Evolutionary conservation across 2,888 invertebrate genomes (phyloP), one percentile per base, ranked within the genome.

Genomic region (Marasmarcha lunaedactyla): DNA sequence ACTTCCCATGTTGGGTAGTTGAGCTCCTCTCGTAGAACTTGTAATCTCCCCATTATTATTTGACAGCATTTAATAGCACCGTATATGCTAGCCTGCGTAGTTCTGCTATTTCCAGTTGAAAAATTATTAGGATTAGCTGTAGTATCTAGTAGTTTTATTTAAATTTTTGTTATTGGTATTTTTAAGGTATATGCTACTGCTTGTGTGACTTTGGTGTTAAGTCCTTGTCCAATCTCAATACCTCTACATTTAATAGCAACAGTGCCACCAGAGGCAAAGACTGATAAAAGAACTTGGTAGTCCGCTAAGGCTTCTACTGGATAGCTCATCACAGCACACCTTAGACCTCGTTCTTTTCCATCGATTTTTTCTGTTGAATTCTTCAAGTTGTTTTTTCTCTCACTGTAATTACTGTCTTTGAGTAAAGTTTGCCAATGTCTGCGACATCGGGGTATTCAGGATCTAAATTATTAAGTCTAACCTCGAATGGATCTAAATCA

Each of bases 291-390:
- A 0, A 88, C 86, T 37, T 87, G 78, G 44, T 71, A 88, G 37
- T 86, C 85, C 0, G 86, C 78, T 15, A 71, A 60, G 25, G 83
- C 62, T 0, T 66, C 51, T 1, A 89, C 70, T 0, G 86, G 86
- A 73, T 89, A 94, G 50, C 86, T 87, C 86, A 93, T 87, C 2
- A 91, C 86, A 7, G 89, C 79, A 4, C 93, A 56, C 10, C 88
- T 76, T 1, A 92, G 65, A 0, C 91, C 95, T 27, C 87, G 86
- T 61, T 95, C n/a, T 95, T 52, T 87, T 91, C 94, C 94, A 95
- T 15, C 71, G 52, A 68, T 94, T 93, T 38, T 84, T 81, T 48
- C 71, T 71, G 54, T 93, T 93, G 54, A 88, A 90, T 5, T 69
- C 58, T 11, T 83, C 70, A 1, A 90, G 78, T 33, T 79, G 84